Percentiles rank a stretch among this genome's conserved stretches.
These are phyloP conservation scores for Melanotus villosus DNA, from an alignment of 2,888 invertebrate genomes.

Conservation along the genomic window DNA sequence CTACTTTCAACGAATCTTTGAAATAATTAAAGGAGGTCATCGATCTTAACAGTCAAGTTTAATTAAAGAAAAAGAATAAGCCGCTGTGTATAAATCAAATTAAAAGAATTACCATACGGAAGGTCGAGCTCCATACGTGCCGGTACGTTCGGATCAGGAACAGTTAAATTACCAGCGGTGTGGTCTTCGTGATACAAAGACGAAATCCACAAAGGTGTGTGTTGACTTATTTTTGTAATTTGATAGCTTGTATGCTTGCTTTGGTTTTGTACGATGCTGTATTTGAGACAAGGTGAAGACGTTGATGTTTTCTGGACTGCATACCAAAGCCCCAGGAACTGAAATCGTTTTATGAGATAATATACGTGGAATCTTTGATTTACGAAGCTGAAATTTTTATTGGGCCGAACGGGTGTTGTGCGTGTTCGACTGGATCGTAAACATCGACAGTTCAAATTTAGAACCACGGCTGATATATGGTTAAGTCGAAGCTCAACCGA, in stretches of 20 bases:
- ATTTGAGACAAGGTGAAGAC: not conserved
- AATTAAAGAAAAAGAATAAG: too few relatives aligned
- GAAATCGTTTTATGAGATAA: too few relatives aligned
- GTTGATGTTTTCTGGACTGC: not conserved
- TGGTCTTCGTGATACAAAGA: slow-evolving; percentile 1
- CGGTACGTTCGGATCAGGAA: not conserved
- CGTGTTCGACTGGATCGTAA: too few relatives aligned
- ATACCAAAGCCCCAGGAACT: slow-evolving; percentile 22
- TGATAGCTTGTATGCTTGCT: not conserved
- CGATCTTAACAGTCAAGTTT: too few relatives aligned
- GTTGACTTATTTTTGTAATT: not conserved
- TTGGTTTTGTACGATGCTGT: not conserved
- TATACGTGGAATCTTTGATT: too few relatives aligned
- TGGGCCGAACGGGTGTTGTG: too few relatives aligned
- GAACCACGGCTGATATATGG: too few relatives aligned
- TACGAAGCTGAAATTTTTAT: too few relatives aligned
- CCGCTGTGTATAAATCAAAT: too few relatives aligned
- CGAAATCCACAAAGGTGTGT: not conserved
- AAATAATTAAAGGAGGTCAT: too few relatives aligned
- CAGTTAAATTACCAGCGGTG: not conserved
- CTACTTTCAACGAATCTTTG: not conserved
- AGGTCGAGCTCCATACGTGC: not conserved
- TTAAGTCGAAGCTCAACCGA: too few relatives aligned
- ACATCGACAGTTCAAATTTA: too few relatives aligned
- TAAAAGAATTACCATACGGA: slow-evolving; percentile 10